Conservation (phyloP, 2,888 invertebrate genomes). For the Tromatobia lineatoria region DNA sequence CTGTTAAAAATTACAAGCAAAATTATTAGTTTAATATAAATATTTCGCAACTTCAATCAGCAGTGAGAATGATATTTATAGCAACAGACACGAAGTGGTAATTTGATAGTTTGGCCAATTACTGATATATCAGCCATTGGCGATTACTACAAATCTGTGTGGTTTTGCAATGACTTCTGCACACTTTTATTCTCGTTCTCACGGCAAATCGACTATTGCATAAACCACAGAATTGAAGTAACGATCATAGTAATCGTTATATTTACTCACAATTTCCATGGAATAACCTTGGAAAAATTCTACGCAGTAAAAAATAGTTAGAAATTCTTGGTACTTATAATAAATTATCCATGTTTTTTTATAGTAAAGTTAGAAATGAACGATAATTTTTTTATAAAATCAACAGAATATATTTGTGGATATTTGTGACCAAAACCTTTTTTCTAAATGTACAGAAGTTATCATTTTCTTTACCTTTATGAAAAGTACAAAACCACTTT, state of each 20-base stretch:
- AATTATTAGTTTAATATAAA: not conserved
- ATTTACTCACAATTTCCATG: not conserved
- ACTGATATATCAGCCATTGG: not conserved
- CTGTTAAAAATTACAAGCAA: not conserved
- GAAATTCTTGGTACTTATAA: no score
- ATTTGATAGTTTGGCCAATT: not conserved
- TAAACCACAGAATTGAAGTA: not conserved
- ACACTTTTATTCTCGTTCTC: not conserved
- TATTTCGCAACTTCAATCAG: not conserved
- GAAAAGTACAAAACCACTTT: no score
- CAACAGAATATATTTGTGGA: not conserved
- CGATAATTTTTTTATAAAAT: no score
- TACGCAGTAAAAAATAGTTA: not conserved
- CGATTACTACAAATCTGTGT: not conserved
- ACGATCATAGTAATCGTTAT: conserved; percentile 1
- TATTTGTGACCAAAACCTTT: no score
- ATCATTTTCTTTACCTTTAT: no score
- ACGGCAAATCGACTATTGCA: not conserved
- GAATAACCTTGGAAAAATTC: not conserved
- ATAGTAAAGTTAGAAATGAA: no score
- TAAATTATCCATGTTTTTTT: no score
- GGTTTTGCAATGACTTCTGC: conserved; percentile 2
- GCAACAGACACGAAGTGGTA: not conserved
- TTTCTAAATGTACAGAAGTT: no score
- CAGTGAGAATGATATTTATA: not conserved